Conservation (phyloP, 2,797 vertebrate genomes). For the Cephalopachus bancanus region DNA sequence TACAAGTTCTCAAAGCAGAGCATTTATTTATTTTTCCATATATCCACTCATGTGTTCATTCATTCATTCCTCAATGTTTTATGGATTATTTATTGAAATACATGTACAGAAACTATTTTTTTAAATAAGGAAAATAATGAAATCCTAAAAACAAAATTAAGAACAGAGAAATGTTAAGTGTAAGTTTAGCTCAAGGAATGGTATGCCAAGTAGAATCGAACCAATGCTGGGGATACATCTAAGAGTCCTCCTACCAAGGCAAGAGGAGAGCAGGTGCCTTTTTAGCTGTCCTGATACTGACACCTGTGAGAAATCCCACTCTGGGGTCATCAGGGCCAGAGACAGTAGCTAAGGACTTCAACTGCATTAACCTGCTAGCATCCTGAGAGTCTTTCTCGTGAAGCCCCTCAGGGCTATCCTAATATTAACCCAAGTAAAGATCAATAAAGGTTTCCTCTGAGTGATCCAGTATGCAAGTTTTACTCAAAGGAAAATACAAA, state of each 20-base stretch:
- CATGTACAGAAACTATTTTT: not conserved
- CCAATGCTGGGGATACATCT: not conserved
- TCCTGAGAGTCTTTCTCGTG: not conserved
- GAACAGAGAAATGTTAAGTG: slow-evolving; percentile 1
- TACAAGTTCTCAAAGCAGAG: not conserved
- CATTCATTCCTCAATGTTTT: not conserved
- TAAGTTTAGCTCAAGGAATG: not conserved
- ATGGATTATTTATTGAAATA: not conserved
- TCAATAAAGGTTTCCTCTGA: not conserved
- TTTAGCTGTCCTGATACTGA: not conserved
- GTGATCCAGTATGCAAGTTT: not conserved
- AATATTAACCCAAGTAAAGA: not conserved
- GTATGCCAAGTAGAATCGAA: not conserved
- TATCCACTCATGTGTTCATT: not conserved
- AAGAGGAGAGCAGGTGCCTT: not conserved
- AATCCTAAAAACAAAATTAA: not conserved
- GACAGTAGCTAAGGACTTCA: not conserved
- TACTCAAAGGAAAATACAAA: not conserved
- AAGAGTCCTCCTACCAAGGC: not conserved
- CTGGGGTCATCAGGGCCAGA: too few relatives aligned
- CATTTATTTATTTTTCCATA: not conserved
- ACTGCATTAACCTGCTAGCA: not conserved
- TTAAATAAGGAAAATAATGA: not conserved
- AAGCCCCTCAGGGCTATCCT: not conserved
- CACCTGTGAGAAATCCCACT: not conserved